Conservation (phyloP, 2,113 vertebrate genomes). For the Otocyon megalotis region DNA sequence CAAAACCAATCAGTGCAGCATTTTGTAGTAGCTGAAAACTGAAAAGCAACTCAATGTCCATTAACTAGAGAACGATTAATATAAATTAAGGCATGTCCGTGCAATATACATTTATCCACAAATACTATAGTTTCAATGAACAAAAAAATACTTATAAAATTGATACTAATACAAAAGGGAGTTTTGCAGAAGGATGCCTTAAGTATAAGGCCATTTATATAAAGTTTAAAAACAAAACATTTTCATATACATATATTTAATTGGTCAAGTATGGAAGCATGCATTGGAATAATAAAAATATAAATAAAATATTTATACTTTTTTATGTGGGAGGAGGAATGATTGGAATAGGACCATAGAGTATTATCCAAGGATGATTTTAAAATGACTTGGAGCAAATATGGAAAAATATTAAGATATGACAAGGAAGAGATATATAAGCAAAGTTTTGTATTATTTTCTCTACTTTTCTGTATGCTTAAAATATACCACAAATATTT, state of each 20-base stretch:
- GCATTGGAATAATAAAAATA: neutral
- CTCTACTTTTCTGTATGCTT: neutral
- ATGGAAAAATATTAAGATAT: neutral
- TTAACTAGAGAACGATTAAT: neutral
- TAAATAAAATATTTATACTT: neutral
- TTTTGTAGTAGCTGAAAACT: conserved; percentile 1
- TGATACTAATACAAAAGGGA: neutral
- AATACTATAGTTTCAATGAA: neutral
- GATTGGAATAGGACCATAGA: neutral
- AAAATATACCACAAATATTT: neutral
- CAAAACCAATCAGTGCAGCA: neutral
- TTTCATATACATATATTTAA: neutral
- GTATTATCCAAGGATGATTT: neutral
- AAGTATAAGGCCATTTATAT: neutral
- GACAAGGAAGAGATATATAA: neutral
- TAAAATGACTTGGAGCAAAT: neutral
- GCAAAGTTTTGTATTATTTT: neutral
- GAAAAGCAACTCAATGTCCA: neutral
- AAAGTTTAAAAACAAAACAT: neutral
- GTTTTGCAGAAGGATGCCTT: neutral
- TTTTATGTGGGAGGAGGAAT: neutral
- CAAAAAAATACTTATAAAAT: neutral
- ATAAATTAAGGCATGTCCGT: neutral
- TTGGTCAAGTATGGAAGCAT: neutral
- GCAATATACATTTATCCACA: neutral